Base-by-base conservation (phyloP, 2,888 invertebrate species). In the Empis stercorea region DNA sequence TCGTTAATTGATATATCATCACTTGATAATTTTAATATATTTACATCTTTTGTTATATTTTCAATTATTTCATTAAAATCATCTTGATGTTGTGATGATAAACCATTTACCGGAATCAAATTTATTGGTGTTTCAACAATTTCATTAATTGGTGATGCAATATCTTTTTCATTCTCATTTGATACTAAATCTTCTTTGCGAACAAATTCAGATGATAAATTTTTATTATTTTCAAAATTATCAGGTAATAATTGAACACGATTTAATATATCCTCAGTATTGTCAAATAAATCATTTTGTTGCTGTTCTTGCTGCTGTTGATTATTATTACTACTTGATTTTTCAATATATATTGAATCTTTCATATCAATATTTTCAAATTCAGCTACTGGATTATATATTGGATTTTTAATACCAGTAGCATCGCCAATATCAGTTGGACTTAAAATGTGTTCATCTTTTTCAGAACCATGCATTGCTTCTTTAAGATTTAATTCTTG, bases 241-340 rank as follows among this genome's bases (percentile, higher is more conserved):
- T 48, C 54, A 9, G 68, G 68, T 32, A 68, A 49, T 3, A 57
- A 54, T 48, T 68, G 68, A 13, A 68, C 66, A 1, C 64, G 61
- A 49, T 68, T 68, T 9, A 68, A 54, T 16, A 66, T 54, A 46
- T 68, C 23, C 7, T 27, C 23, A 4, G 4, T 27, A 27, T 4
- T 27, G 4, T 27, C 61, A 52, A 15, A 57, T 30, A 46, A 47
- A 48, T 56, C 34, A 46, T 48, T 43, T 46, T 51, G 5, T 41
- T 32, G 5, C 45, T 48, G 20, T 50, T 48, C 11, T 16, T 17
- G 10, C 6, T 13, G 38, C n/a, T n/a, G n/a, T n/a, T n/a, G n/a
- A n/a, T n/a, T n/a, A 39, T 39, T 38, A 11, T 38, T 11, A 38
- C 11, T 39, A 16, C 3, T 10, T 17, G 40, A 27, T 9, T 51